phyloP scores from a whole-genome alignment of 1,140 invertebrate genomes.

The Caenorhabditis tropicalis region DNA sequence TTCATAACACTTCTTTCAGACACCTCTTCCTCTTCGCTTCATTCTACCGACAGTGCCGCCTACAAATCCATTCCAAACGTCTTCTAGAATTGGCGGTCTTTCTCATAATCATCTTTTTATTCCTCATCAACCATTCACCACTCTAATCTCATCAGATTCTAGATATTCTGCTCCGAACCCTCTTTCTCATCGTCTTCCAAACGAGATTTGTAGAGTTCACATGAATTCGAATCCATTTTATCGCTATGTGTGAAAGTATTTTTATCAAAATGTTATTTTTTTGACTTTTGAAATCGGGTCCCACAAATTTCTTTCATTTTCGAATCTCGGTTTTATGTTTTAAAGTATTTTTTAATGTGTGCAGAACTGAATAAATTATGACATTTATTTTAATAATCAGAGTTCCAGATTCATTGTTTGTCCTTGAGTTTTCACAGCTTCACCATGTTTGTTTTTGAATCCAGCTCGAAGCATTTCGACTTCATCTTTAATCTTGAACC shows the following conservation, averaged over 20 bases:
- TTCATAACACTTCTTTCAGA: neutral
- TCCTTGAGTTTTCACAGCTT: slow-evolving; percentile 45
- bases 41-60: neutral
- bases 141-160: neutral
- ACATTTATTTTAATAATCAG: neutral
- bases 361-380: neutral
- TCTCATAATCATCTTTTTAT: slow-evolving; percentile 30
- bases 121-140: slow-evolving; percentile 15
- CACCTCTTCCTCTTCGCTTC: slow-evolving; percentile 15
- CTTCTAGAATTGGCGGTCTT: neutral
- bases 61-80: neutral
- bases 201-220: slow-evolving; percentile 34
- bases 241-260: no score
- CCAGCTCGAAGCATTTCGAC: slow-evolving; percentile 51
- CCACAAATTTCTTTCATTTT: neutral
- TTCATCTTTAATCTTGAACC: slow-evolving; percentile 49
- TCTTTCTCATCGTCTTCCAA: slow-evolving; percentile 26
- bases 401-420: slow-evolving; percentile 5
- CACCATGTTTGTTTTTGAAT: slow-evolving; percentile 45
- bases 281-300: neutral
- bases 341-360: neutral
- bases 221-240: slow-evolving; percentile 23
- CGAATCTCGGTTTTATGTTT: neutral
- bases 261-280: no score
- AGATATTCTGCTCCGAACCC: slow-evolving; percentile 20